Evolutionary conservation across 2,797 vertebrate genomes (phyloP), one percentile per base, ranked within the genome.

Genomic region (Halcyon chelicuti): DNA sequence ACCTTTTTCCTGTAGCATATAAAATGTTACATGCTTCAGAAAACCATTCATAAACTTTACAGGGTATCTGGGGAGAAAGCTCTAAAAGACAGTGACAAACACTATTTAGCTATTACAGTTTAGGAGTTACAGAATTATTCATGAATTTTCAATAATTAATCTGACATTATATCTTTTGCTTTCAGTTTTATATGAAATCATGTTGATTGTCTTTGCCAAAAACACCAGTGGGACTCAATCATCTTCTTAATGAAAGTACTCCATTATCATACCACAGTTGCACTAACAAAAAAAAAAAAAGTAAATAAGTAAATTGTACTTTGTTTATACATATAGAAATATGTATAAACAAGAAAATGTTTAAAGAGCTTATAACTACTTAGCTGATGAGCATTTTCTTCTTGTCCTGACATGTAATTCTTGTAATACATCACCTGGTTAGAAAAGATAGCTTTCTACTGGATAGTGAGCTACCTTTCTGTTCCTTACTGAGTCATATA

Each of bases 61-160:
- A 39, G 47, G 11, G 5, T 75, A 21, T 75, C 52, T 54, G 7
- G 12, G 19, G 54, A 61, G 3, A 76, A 88, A 73, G 26, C 62
- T 84, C 58, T 95, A 40, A 85, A 71, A 72, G 35, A 51, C 28
- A 78, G 21, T 26, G 67, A 70, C 28, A 67, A 95, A 73, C 14
- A 39, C 15, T 39, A 21, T 80, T 88, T 90, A 90, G 35, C 10
- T 85, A 68, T 91, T 86, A 77, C 21, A 54, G 21, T 85, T 72
- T 66, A 82, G 21, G 23, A 90, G 35, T 80, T 70, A 68, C 17
- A 78, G 71, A 79, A 78, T 37, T 80, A 70, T 91, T 91, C 4
- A 70, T 84, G 35, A 55, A 8, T 90, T 89, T 62, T 94, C 47
- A 89, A 33, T 84, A 77, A 86, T 88, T 96, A 81, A 91, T 80